Percentiles rank a stretch among this genome's conserved stretches.
These are phyloP conservation scores for Lindbergichthys nudifrons DNA, from an alignment of 2,797 vertebrate genomes.

Conservation along the genomic window DNA sequence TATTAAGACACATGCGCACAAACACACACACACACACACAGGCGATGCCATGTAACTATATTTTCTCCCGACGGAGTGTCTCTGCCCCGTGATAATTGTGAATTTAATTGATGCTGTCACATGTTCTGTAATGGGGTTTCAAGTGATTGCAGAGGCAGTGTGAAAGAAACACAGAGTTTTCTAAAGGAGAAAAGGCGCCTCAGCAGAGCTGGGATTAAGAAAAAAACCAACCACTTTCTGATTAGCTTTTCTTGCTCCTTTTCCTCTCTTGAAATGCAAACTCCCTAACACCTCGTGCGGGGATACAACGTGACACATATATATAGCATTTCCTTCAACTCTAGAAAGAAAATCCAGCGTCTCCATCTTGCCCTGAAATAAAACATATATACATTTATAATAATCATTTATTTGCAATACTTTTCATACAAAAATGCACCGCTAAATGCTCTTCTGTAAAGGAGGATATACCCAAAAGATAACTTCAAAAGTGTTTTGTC, in stretches of 20 bases:
- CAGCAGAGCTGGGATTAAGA: slow-evolving; percentile 76
- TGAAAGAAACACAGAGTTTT: slow-evolving; percentile 69
- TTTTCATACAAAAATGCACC: too few relatives aligned
- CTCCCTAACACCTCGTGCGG: slow-evolving; percentile 52
- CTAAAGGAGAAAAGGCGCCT: slow-evolving; percentile 71
- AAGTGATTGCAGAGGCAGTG: slow-evolving; percentile 76
- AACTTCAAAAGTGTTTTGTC: too few relatives aligned
- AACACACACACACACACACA: neutral
- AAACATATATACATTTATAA: too few relatives aligned
- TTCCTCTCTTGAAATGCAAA: slow-evolving; percentile 69
- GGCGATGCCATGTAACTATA: slow-evolving; percentile 61
- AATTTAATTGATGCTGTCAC: slow-evolving; percentile 85
- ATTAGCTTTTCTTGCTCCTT: slow-evolving; percentile 65
- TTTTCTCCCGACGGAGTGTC: slow-evolving; percentile 66
- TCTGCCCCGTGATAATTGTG: slow-evolving; percentile 78
- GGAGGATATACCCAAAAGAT: too few relatives aligned
- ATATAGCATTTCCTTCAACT: slow-evolving; percentile 34
- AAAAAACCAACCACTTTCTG: slow-evolving; percentile 58
- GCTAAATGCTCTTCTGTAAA: too few relatives aligned
- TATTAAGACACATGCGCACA: neutral
- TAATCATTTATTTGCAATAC: too few relatives aligned
- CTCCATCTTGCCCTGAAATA: slow-evolving; percentile 12
- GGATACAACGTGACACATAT: slow-evolving; percentile 57
- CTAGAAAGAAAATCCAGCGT: slow-evolving; percentile 26
- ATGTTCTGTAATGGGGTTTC: slow-evolving; percentile 78